Conservation (phyloP, 2,797 vertebrate genomes). For the Harpagifer antarcticus region DNA sequence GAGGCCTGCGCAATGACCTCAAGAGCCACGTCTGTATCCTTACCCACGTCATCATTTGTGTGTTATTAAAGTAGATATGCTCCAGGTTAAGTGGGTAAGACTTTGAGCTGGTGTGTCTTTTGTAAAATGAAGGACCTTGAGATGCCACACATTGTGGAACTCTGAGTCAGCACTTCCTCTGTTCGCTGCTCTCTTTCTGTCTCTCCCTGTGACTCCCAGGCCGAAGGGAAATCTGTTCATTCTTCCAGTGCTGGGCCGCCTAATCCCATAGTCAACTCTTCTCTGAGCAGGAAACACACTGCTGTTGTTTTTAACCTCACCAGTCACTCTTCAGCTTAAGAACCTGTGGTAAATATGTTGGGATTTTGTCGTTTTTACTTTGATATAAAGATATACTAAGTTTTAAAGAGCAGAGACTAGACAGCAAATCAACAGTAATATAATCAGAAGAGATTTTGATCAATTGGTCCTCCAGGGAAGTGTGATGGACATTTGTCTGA, state of each 20-base stretch:
- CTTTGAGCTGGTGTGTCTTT: background rate
- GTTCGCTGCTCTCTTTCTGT: background rate
- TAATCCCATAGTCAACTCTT: conserved; percentile 27
- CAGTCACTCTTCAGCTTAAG: conserved; percentile 18
- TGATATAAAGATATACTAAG: background rate
- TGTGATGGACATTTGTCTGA: background rate
- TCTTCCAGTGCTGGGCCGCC: conserved; percentile 17
- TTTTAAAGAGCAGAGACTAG: background rate
- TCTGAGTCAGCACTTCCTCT: conserved; percentile 26
- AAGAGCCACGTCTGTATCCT: conserved; percentile 99
- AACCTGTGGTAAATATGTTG: background rate
- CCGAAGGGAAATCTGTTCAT: conserved; percentile 38
- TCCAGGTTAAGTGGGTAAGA: background rate
- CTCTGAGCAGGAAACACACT: conserved; percentile 14
- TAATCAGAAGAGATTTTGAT: background rate
- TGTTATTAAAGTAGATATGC: background rate
- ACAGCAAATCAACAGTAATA: background rate
- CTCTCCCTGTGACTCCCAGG: background rate
- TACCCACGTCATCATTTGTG: conserved; percentile 22
- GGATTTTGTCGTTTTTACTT: background rate
- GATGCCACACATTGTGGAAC: background rate
- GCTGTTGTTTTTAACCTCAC: conserved; percentile 3
- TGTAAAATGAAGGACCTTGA: background rate
- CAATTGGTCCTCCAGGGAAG: background rate
- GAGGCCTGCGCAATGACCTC: conserved; percentile 97